Evolutionary conservation across 2,888 invertebrate genomes (phyloP), one percentile per base, ranked within the genome.

Genomic region (Phania funesta): DNA sequence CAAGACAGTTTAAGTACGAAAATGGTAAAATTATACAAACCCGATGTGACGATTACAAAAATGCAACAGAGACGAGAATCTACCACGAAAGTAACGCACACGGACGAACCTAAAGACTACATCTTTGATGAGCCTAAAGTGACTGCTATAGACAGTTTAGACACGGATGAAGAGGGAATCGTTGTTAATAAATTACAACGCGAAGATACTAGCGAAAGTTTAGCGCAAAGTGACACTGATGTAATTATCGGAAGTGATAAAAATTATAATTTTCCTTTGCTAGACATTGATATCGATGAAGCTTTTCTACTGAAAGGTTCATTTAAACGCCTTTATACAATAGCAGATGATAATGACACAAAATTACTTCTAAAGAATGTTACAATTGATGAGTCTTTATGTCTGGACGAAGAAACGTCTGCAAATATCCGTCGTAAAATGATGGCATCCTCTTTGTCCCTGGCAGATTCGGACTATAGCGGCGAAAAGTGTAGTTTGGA

Each of bases 371-470:
- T 86, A 5, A 87, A 86, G 32, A 87, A 87, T 0, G 87, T 87
- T 3, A 86, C 87, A 9, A 86, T 87, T 13, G 87, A 87, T 46
- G 87, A 89, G 2, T 84, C 85, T 0, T 54, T 83, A 7, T 41
- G 62, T 50, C 75, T 88, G 52, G 88, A 90, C 16, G 87, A 88
- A 32, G 87, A 87, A 48, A 87, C 87, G 0, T 85, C 88, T 0
- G 88, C 88, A 56, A 87, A 88, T 32, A 90, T 90, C 20, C 87
- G 88, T 0, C 85, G 87, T 26, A 89, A 91, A 84, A 89, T 90
- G 70, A 86, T 90, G 86, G 89, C 90, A 0, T 90, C 87, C 60
- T 90, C 91, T 0, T 41, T 90, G 6, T 90, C 90, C 0, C 90
- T 90, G 80, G 85, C 89, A 0, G 90, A 91, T 76, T 91, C 90